These are phyloP conservation scores for Turritopsis dohrnii DNA, from an alignment of 30 jellyfish, hydroid and myxozoan genomes.

Conservation along the genomic window DNA sequence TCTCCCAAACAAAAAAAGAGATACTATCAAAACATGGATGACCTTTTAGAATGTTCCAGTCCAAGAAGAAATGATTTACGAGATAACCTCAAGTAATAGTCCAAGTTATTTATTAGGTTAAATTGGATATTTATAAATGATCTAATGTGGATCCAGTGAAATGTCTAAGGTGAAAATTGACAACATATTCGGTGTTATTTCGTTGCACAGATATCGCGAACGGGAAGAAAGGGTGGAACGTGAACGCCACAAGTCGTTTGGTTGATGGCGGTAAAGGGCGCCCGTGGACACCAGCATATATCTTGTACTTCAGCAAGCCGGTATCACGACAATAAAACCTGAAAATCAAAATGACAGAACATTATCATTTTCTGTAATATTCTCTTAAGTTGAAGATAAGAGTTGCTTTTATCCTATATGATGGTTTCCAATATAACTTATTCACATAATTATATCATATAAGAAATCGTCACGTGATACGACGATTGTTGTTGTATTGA, in stretches of 20 bases:
- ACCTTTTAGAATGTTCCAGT: no score
- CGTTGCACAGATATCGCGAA: slow-evolving; percentile 95
- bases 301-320: slow-evolving; percentile 89
- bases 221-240: slow-evolving; percentile 95
- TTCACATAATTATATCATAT: no score
- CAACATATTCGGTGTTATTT: slow-evolving; percentile 89
- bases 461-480: no score
- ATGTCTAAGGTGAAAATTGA: slow-evolving; percentile 89
- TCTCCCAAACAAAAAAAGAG: no score
- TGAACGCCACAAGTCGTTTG: slow-evolving; percentile 90
- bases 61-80: no score
- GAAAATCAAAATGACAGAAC: background rate
- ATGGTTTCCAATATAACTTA: no score
- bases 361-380: no score
- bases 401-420: background rate
- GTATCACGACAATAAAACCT: slow-evolving; percentile 92
- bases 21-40: no score
- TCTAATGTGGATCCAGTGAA: slow-evolving; percentile 49
- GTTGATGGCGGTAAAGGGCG: slow-evolving; percentile 83
- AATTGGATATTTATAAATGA: slow-evolving; percentile 22
- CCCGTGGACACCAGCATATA: slow-evolving; percentile 97
- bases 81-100: no score
- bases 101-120: no score
- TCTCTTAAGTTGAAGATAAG: no score
- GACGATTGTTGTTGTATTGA: no score